Evolutionary conservation across 1,140 invertebrate genomes (phyloP).

Genomic region (Ganaspis sp.): DNA sequence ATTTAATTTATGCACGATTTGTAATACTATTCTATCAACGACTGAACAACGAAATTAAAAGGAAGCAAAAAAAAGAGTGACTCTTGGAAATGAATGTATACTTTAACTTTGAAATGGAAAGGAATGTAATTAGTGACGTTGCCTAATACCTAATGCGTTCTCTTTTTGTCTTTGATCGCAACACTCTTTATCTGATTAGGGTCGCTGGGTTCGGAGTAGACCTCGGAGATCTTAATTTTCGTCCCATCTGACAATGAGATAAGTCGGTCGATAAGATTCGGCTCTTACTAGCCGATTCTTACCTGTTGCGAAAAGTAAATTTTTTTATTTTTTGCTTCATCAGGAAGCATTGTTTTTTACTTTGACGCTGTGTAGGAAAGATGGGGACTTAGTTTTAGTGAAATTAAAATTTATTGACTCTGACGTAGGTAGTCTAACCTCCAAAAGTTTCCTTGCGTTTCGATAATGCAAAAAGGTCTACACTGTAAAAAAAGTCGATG

Average conservation of each 20-base stretch:
- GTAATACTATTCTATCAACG: slow-evolving; percentile 54
- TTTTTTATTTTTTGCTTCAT: too few species aligned
- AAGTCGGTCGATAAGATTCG: background rate
- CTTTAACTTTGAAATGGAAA: slow-evolving; percentile 57
- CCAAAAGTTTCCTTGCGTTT: too few species aligned
- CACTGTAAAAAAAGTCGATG: too few species aligned
- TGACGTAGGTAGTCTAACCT: too few species aligned
- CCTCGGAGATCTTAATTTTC: background rate
- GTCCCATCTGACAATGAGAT: background rate
- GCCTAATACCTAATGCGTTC: slow-evolving; percentile 70
- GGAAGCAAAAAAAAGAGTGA: slow-evolving; percentile 37
- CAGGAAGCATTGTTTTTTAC: too few species aligned
- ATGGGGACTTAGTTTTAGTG: too few species aligned
- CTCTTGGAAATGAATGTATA: background rate
- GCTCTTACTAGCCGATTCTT: too few species aligned
- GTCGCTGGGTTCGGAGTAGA: background rate
- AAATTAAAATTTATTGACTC: too few species aligned
- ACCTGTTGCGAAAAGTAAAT: too few species aligned
- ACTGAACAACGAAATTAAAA: slow-evolving; percentile 45
- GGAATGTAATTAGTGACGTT: slow-evolving; percentile 70
- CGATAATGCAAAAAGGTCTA: too few species aligned
- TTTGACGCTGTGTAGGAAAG: too few species aligned
- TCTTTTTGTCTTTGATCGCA: slow-evolving; percentile 58
- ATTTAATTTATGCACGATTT: slow-evolving; percentile 72
- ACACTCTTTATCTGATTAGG: slow-evolving; percentile 20